Evolutionary conservation across 2,888 invertebrate species (phyloP), one percentile per base, ranked within the genome.

Genomic region (Chorisops tibialis): DNA sequence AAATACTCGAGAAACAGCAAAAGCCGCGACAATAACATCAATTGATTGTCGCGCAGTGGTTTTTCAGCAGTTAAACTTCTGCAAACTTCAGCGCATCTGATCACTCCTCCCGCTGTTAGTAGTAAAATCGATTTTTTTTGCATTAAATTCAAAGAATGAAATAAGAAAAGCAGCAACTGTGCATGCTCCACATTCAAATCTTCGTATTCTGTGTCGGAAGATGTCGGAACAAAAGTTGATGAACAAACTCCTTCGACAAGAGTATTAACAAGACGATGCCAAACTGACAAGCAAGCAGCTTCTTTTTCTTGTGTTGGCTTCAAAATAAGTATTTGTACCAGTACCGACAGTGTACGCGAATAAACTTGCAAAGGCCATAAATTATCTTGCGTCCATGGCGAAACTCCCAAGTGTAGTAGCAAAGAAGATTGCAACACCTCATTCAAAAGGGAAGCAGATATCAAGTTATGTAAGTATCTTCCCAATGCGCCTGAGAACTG

Each of bases 151-250:
- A 97, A 79, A 0, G 95, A 93, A 78, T 97, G 96, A 79, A 97
- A 97, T 11, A 97, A 81, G 75, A 96, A 96, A 7, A 97, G 83
- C 66, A 97, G 79, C 38, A 97, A 81, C 76, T 97, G 96, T 0
- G 95, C 91, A 78, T 97, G 96, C 75, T 97, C 97, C 52, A 96
- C 93, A 76, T 96, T 97, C 64, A 97, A 80, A 81, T 96, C 96
- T 85, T 77, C 77, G 63, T 73, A 75, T 61, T 79, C 79, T 2
- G 71, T 61, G 59, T 79, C 76, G 54, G 64, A 61, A 18, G 62
- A 61, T 22, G 22, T 0, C 19, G 45, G 11, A 2, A 39, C 41
- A 14, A 38, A 19, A 21, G 61, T 64, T 43, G 70, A 64, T 4
- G 74, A 73, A 51, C 79, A 79, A 7, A 95, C 91, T 70, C 90